Evolutionary conservation across 2,797 vertebrate species (phyloP).

Genomic region (Gymnoscopelus braueri): DNA sequence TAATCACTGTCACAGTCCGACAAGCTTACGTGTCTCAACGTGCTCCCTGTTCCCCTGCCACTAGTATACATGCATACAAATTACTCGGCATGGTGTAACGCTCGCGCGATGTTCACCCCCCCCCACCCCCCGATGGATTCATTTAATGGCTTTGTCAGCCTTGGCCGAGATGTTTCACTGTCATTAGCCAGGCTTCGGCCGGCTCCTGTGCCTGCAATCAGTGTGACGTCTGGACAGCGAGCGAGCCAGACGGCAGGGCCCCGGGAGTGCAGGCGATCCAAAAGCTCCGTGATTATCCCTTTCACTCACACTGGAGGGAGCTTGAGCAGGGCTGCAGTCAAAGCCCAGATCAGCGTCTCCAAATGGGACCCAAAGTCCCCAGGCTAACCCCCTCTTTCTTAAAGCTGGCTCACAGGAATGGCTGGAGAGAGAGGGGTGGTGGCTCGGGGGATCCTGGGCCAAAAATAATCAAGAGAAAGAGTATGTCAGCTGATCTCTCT

Average conservation of each 20-base stretch:
- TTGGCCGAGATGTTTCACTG: conserved; percentile 31
- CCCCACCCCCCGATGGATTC: conserved; percentile 44
- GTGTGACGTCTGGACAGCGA: conserved; percentile 54
- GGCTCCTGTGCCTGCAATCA: conserved; percentile 25
- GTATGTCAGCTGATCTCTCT: conserved; percentile 22
- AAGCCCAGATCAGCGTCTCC: conserved; percentile 62
- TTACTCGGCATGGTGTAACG: conserved; percentile 46
- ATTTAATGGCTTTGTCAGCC: conserved; percentile 71
- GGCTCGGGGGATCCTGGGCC: neutral
- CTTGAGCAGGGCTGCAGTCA: conserved; percentile 56
- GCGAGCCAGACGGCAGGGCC: conserved; percentile 54
- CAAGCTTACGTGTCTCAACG: conserved; percentile 60
- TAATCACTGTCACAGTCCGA: conserved; percentile 62
- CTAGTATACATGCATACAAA: conserved; percentile 71
- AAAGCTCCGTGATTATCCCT: conserved; percentile 61
- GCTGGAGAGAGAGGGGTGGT: neutral
- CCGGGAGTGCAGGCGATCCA: conserved; percentile 54
- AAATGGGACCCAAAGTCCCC: conserved; percentile 50
- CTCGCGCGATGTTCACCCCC: conserved; percentile 38
- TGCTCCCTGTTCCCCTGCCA: conserved; percentile 65
- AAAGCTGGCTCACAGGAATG: neutral
- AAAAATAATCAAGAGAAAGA: neutral
- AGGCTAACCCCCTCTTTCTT: conserved; percentile 53
- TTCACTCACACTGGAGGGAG: conserved; percentile 55
- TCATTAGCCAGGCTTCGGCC: conserved; percentile 41